phyloP scores from a whole-genome alignment of 2,888 invertebrate species.

The Meteorus cinctellus region DNA sequence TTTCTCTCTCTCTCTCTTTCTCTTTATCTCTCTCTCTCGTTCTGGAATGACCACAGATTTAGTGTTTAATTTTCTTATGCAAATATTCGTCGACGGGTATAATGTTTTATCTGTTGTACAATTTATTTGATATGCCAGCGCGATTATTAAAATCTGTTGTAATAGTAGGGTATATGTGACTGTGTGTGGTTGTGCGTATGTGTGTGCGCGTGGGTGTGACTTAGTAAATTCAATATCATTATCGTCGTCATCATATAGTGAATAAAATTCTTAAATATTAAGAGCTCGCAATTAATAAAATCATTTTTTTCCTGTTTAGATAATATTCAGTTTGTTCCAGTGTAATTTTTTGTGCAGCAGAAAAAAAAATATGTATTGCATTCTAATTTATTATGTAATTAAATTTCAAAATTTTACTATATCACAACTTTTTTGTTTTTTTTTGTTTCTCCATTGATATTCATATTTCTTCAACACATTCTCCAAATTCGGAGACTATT shows the following conservation, averaged over 20 bases:
- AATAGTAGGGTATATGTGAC: conserved; percentile 11
- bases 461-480: background rate
- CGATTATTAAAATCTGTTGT: conserved; percentile 14
- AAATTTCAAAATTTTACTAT: conserved; percentile 10
- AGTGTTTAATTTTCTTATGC: conserved; percentile 15
- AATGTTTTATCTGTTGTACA: conserved; percentile 27
- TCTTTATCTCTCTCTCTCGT: background rate
- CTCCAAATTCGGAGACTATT: conserved; percentile 7
- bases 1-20: background rate
- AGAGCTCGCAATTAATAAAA: background rate
- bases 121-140: conserved; percentile 21
- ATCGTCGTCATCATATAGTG: conserved; percentile 9
- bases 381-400: conserved; percentile 12
- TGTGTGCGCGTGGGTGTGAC: background rate
- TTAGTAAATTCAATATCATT: conserved; percentile 8
- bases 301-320: background rate
- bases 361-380: conserved; percentile 12
- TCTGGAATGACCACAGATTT: conserved; percentile 10
- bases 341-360: background rate
- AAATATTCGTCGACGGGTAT: conserved; percentile 7
- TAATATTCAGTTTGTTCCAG: conserved; percentile 7
- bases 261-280: background rate
- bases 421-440: background rate
- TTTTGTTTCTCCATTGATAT: background rate
- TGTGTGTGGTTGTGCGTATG: background rate